These are phyloP conservation scores for Etheostoma nigrum DNA, from an alignment of 2,797 vertebrate genomes.

Conservation along the genomic window DNA sequence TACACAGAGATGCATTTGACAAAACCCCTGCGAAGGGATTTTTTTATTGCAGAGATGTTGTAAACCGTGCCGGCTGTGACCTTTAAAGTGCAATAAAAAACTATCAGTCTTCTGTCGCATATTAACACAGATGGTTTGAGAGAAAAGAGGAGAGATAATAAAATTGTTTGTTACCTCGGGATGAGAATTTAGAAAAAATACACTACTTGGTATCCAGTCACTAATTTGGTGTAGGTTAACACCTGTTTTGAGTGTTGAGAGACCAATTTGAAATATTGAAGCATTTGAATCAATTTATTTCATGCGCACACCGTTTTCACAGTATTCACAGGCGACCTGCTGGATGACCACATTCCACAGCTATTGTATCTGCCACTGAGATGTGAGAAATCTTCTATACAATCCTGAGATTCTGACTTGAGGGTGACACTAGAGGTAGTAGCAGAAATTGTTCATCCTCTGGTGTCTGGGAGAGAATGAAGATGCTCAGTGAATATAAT, in stretches of 20 bases:
- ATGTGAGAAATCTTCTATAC: background rate
- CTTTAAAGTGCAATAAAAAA: conserved; percentile 34
- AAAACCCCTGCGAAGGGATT: conserved; percentile 16
- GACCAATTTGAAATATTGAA: conserved; percentile 6
- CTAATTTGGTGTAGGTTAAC: conserved; percentile 12
- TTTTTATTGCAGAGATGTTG: conserved; percentile 13
- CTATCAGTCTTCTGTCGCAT: conserved; percentile 14
- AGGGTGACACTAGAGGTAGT: background rate
- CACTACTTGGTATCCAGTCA: background rate
- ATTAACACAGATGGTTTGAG: conserved; percentile 27
- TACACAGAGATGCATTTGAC: conserved; percentile 6
- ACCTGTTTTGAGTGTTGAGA: conserved; percentile 27
- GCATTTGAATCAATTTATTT: background rate
- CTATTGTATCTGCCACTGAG: background rate
- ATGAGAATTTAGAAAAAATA: background rate
- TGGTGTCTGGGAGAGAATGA: background rate
- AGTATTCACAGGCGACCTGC: conserved; percentile 4
- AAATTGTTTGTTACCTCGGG: background rate
- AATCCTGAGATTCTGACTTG: conserved; percentile 5
- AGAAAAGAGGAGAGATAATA: conserved; percentile 9
- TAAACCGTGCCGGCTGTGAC: conserved; percentile 29
- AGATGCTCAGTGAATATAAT: background rate
- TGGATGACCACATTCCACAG: conserved; percentile 14
- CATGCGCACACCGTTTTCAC: background rate
- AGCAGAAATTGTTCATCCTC: background rate